These are phyloP conservation scores for Sarcophaga bullata DNA, from an alignment of 1,140 invertebrate genomes.

Conservation along the genomic window DNA sequence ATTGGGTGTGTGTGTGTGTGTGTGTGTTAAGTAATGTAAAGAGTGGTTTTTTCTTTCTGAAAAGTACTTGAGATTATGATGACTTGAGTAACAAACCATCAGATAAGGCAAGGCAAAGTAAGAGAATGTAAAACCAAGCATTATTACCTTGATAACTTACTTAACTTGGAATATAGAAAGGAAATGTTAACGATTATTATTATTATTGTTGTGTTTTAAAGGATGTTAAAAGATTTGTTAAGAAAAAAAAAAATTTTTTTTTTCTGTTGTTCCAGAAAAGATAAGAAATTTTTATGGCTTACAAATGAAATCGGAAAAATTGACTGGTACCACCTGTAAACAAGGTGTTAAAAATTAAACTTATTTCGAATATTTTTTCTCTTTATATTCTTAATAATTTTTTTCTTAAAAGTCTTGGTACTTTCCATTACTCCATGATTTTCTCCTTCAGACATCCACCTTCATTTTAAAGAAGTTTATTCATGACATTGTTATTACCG, in stretches of 20 bases:
- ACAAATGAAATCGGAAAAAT: no score
- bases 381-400: no score
- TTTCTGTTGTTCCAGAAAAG: not conserved
- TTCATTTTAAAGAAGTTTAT: not conserved
- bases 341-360: no score
- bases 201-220: not conserved
- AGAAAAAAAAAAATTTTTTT: no score
- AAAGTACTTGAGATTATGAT: not conserved
- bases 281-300: not conserved
- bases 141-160: constrained; percentile 38
- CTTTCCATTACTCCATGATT: no score
- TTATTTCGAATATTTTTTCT: no score
- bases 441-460: not conserved
- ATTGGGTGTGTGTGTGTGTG: not conserved
- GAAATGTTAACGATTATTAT: constrained; percentile 14
- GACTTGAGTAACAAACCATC: not conserved
- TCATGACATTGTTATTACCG: not conserved
- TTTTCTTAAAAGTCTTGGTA: no score
- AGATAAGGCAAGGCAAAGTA: not conserved
- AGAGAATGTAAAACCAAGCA: constrained; percentile 29
- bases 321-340: no score
- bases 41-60: not conserved
- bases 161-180: not conserved
- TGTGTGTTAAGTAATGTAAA: not conserved
- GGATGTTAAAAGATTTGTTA: not conserved